These are phyloP conservation scores for Protobothrops mucrosquamatus DNA, from an alignment of 2,113 vertebrate species.

Conservation along the genomic window DNA sequence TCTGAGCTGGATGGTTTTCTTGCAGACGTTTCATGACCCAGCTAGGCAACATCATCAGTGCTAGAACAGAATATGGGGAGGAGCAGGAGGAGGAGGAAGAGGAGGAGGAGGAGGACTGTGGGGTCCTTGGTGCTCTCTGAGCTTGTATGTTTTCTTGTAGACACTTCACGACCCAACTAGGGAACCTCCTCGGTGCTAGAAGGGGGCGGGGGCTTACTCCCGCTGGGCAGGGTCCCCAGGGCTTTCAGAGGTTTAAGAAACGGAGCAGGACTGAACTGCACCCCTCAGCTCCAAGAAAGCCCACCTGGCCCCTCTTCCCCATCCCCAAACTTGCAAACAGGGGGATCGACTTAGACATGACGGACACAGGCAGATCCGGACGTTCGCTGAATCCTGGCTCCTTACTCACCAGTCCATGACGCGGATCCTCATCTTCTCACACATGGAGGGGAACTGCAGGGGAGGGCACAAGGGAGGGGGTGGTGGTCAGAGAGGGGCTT, in stretches of 20 bases:
- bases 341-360: not conserved
- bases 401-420: slow-evolving; percentile 88
- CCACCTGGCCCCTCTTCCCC: not conserved
- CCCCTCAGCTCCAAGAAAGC: not conserved
- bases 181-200: too few relatives aligned
- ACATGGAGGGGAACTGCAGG: slow-evolving; percentile 96
- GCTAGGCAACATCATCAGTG: too few relatives aligned
- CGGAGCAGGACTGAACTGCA: not conserved
- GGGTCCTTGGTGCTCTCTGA: not conserved
- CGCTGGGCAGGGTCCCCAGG: not conserved
- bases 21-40: too few relatives aligned
- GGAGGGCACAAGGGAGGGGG: not conserved
- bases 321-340: not conserved
- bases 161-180: not conserved
- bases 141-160: not conserved
- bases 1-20: too few relatives aligned
- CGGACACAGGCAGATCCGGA: accelerated
- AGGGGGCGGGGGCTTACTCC: not conserved
- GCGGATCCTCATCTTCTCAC: slow-evolving; percentile 92
- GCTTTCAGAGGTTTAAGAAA: not conserved
- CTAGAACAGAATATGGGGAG: too few relatives aligned
- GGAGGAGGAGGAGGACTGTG: too few relatives aligned
- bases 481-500: accelerated
- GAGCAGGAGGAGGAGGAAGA: too few relatives aligned
- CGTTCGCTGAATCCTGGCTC: accelerated